Percentiles rank a stretch among this genome's conserved stretches.
phyloP scores from a whole-genome alignment of 2,888 invertebrate genomes.

The Crematogaster levior region DNA sequence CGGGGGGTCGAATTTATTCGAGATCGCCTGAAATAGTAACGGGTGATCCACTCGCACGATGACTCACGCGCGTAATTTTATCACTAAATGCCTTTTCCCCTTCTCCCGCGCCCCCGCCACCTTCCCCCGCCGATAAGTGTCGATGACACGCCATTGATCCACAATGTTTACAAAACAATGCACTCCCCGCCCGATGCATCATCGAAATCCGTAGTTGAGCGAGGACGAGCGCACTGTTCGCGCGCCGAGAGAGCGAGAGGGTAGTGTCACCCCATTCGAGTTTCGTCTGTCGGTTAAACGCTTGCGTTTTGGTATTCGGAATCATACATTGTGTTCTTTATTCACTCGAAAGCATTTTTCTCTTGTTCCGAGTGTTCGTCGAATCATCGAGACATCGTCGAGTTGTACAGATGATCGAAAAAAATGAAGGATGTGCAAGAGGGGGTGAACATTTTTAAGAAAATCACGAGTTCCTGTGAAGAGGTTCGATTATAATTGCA shows the following conservation, averaged over 20 bases:
- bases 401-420: background rate
- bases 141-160: constrained; percentile 43
- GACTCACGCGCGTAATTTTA: constrained; percentile 52
- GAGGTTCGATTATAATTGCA: background rate
- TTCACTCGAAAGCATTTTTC: background rate
- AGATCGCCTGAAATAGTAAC: constrained; percentile 49
- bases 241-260: too few species aligned
- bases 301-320: too few species aligned
- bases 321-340: too few species aligned
- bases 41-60: constrained; percentile 26
- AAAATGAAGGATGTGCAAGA: background rate
- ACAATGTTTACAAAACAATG: constrained; percentile 45
- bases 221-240: background rate
- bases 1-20: constrained; percentile 10
- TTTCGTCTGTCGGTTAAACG: background rate
- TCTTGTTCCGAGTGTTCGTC: background rate
- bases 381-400: background rate
- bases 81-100: constrained; percentile 31
- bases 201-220: constrained; percentile 5
- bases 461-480: background rate
- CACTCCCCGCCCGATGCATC: background rate
- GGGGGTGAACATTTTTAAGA: background rate
- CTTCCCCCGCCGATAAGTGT: constrained; percentile 37
- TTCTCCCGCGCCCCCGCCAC: background rate
- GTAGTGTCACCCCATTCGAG: background rate